Conservation (phyloP, 2,888 invertebrate genomes). For the Diaphora mendica region DNA sequence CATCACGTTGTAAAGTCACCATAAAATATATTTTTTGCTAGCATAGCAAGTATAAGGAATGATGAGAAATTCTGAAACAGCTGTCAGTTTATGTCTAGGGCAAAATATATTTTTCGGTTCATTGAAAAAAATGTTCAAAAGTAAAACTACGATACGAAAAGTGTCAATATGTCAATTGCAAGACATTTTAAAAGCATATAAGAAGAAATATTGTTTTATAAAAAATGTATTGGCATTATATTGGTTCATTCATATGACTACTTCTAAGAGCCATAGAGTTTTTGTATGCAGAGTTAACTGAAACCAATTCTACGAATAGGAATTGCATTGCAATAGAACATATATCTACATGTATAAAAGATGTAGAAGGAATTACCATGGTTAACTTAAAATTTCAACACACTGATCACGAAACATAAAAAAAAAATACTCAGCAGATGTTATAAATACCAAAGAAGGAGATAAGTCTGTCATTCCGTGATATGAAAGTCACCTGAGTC, state of each 20-base stretch:
- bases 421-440: no score
- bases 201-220: neutral
- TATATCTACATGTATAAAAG: neutral
- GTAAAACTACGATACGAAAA: neutral
- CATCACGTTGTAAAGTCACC: no score
- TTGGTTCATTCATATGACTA: neutral
- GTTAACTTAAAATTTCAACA: neutral
- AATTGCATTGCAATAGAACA: neutral
- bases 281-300: slow-evolving; percentile 25
- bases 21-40: no score
- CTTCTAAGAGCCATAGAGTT: slow-evolving; percentile 23
- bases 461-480: slow-evolving; percentile 25
- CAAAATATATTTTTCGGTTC: no score
- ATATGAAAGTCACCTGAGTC: slow-evolving; percentile 60
- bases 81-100: no score
- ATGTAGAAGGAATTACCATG: neutral
- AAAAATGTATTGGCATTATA: neutral
- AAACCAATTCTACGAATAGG: slow-evolving; percentile 1
- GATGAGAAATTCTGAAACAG: no score
- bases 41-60: no score
- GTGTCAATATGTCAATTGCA: neutral
- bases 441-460: no score
- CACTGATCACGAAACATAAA: neutral
- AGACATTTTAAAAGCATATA: neutral
- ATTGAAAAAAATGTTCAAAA: no score